These are phyloP conservation scores for Limnodromus scolopaceus DNA, from an alignment of 2,797 vertebrate genomes.

Conservation along the genomic window DNA sequence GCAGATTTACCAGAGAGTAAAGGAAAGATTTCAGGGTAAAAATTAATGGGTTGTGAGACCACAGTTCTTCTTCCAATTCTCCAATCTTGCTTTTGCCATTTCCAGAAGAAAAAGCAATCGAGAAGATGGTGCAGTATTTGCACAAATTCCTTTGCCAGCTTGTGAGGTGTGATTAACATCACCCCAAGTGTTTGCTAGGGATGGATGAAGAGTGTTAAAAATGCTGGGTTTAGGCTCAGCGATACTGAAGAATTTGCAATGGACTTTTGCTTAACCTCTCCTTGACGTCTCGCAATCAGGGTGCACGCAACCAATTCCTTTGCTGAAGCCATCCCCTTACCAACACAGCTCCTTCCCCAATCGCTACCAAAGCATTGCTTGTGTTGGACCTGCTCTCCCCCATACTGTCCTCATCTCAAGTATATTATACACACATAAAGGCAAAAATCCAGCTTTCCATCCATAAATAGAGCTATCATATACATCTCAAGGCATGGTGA, in stretches of 20 bases:
- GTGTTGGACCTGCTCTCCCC: background rate
- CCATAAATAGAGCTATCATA: background rate
- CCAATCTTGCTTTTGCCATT: background rate
- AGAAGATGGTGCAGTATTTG: background rate
- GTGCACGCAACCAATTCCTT: background rate
- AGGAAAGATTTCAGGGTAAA: background rate
- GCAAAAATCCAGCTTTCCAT: background rate
- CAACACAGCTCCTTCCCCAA: background rate
- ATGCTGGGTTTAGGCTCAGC: background rate
- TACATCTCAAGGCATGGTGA: background rate
- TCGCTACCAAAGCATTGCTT: accelerated
- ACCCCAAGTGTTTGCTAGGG: background rate
- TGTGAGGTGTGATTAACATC: background rate
- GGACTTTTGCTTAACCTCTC: background rate
- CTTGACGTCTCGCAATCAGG: background rate
- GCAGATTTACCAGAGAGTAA: background rate
- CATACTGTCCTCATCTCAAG: background rate
- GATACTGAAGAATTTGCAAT: background rate
- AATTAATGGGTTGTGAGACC: background rate
- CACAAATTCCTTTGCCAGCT: background rate
- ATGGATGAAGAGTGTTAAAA: background rate
- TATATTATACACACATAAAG: accelerated
- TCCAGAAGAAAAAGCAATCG: background rate
- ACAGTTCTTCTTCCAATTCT: background rate
- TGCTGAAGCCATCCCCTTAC: background rate